phyloP scores from a whole-genome alignment of 2,888 invertebrate species.

The Antheraea assamensis region DNA sequence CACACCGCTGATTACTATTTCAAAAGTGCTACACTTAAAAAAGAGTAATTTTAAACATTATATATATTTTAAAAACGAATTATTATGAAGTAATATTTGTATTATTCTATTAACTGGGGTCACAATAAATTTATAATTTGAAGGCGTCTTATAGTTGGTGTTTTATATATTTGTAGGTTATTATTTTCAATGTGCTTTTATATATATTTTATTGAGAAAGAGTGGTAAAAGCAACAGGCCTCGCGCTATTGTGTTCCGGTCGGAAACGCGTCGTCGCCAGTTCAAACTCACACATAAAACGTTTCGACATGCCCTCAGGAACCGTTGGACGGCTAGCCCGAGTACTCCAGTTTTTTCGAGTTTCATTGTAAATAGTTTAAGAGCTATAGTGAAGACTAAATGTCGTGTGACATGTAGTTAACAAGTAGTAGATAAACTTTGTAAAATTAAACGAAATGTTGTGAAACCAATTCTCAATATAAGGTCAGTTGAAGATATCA shows the following conservation, averaged over 20 bases:
- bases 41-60: conserved; percentile 1
- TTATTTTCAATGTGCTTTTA: no score
- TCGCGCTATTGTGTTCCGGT: no score
- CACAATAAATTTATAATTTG: background rate
- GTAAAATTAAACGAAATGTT: background rate
- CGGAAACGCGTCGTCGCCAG: no score
- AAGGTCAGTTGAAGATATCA: background rate
- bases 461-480: background rate
- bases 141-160: background rate
- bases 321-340: no score
- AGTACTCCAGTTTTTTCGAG: no score
- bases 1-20: conserved; percentile 58
- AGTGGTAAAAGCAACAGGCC: no score
- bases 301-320: no score
- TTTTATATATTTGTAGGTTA: background rate
- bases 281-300: no score
- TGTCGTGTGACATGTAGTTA: no score
- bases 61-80: conserved; percentile 29
- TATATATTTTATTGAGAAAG: no score
- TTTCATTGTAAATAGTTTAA: no score
- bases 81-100: conserved; percentile 38
- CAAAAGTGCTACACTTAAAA: conserved; percentile 42
- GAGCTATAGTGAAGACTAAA: no score
- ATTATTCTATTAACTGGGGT: background rate
- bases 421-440: background rate